Evolutionary conservation across 2,113 vertebrate species (phyloP).

Genomic region (Picathartes gymnocephalus): DNA sequence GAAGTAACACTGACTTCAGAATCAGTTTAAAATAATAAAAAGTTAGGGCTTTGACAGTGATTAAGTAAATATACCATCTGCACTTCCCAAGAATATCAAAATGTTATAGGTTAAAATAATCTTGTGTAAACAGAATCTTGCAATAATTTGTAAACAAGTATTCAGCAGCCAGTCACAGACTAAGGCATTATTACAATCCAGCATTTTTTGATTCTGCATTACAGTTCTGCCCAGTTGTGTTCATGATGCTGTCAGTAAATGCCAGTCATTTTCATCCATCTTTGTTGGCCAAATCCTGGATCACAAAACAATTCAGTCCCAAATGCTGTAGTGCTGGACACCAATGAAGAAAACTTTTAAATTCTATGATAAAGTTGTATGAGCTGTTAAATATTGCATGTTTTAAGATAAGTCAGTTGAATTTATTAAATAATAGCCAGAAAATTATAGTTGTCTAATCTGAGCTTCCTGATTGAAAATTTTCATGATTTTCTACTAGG

Average conservation of each 20-base stretch:
- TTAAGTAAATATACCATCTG: slow-evolving; percentile 53
- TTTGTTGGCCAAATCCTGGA: slow-evolving; percentile 57
- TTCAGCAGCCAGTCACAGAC: background rate
- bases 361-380: background rate
- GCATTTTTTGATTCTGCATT: background rate
- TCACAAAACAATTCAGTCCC: slow-evolving; percentile 47
- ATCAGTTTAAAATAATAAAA: slow-evolving; percentile 37
- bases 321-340: slow-evolving; percentile 64
- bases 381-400: slow-evolving; percentile 49
- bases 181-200: background rate
- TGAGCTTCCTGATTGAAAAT: background rate
- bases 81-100: slow-evolving; percentile 48
- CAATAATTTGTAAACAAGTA: slow-evolving; percentile 24
- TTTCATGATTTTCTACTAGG: background rate
- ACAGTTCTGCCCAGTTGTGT: background rate
- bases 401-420: slow-evolving; percentile 69
- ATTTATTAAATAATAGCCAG: background rate
- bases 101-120: slow-evolving; percentile 51
- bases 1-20: slow-evolving; percentile 37
- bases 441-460: background rate
- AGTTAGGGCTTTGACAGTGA: slow-evolving; percentile 31
- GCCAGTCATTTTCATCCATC: background rate
- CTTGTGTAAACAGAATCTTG: slow-evolving; percentile 40
- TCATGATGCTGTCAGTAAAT: background rate
- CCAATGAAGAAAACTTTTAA: slow-evolving; percentile 64